phyloP scores from a whole-genome alignment of 2,888 invertebrate species.

The Microctonus hyperodae region DNA sequence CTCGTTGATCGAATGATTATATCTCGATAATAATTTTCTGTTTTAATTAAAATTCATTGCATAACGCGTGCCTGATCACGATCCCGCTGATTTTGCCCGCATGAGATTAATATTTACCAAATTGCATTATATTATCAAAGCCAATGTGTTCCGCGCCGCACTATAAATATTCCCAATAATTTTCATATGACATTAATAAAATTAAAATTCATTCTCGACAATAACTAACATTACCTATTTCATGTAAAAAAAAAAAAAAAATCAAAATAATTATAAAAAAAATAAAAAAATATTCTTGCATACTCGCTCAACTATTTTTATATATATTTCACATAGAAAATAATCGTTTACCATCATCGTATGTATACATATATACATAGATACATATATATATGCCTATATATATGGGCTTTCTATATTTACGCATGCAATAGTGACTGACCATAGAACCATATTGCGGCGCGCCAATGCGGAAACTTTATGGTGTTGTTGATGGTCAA shows the following conservation, averaged over 20 bases:
- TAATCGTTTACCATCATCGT: background rate
- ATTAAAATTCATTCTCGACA: background rate
- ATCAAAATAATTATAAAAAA: too few relatives aligned
- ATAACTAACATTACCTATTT: background rate
- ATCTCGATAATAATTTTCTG: background rate
- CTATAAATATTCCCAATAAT: background rate
- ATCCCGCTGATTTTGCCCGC: background rate
- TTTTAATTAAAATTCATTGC: constrained; percentile 4
- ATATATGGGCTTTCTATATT: too few relatives aligned
- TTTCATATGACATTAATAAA: background rate
- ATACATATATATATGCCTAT: too few relatives aligned
- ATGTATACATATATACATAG: too few relatives aligned
- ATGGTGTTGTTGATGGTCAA: background rate
- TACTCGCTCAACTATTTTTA: background rate
- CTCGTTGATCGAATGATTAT: background rate
- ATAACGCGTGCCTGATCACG: background rate
- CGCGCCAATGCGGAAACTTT: background rate
- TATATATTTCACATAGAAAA: background rate
- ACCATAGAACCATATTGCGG: background rate
- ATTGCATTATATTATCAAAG: background rate
- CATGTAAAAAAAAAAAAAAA: too few relatives aligned
- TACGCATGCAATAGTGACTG: background rate
- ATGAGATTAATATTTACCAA: background rate
- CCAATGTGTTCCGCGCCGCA: background rate
- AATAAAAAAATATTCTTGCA: background rate